A percentile compares a stretch with the other conserved stretches of the same genome.
Conservation (phyloP, 2,113 vertebrate species). For the Acanthochromis polyacanthus region DNA sequence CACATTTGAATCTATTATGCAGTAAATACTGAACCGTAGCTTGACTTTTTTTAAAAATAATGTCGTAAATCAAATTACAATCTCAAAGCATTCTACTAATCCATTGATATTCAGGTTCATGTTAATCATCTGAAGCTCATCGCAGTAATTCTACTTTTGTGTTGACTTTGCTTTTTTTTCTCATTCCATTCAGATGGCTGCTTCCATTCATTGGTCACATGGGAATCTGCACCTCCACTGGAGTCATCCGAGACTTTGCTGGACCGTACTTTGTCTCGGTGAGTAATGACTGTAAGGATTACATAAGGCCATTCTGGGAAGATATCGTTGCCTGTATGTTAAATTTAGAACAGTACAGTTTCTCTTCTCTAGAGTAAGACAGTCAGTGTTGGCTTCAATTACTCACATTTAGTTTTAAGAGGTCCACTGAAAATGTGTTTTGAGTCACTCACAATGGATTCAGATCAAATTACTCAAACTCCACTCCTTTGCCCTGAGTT, state of each 20-base stretch:
- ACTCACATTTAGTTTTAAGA: too few species aligned
- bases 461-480: too few species aligned
- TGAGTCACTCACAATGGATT: too few species aligned
- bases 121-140: background rate
- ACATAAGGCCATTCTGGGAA: background rate
- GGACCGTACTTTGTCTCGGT: constrained; percentile 98
- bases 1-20: too few species aligned
- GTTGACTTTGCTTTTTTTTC: background rate
- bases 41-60: too few species aligned
- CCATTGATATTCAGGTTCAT: background rate
- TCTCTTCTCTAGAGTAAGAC: background rate
- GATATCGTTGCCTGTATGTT: background rate
- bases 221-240: constrained; percentile 96
- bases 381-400: background rate
- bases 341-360: too few species aligned
- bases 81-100: too few species aligned
- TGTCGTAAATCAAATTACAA: too few species aligned
- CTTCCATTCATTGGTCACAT: constrained; percentile 98
- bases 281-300: constrained; percentile 73
- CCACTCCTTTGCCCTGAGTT: too few species aligned
- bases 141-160: too few species aligned
- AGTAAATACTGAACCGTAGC: too few species aligned
- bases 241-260: constrained; percentile 97
- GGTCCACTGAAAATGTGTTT: too few species aligned
- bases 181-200: constrained; percentile 88